Evolutionary conservation across 2,797 vertebrate species (phyloP), one percentile per base, ranked within the genome.

Genomic region (Leucoraja ocellata): DNA sequence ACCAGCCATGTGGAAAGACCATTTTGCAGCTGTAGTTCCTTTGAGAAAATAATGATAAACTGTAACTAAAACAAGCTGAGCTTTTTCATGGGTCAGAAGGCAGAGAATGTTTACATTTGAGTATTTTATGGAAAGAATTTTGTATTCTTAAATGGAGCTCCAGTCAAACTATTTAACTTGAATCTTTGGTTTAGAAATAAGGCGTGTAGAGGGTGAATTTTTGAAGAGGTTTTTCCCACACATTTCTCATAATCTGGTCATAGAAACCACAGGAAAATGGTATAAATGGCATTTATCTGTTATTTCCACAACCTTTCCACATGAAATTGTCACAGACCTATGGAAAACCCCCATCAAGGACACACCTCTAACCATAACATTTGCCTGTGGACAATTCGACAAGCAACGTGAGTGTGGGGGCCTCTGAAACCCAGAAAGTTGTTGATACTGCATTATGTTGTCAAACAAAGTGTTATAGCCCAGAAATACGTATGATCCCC

Each of bases 391-490:
- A 32, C 84, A 32, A 28, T 36, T 68, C 16, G 1, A 88, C n/a
- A 13, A 65, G 84, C 63, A 68, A 65, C 28, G n/a, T 10, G 84
- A 65, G n/a, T 10, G 32, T 32, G 84, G 16, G 25, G 63, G 14
- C 63, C 65, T 6, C n/a, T 36, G 61, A 88, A 65, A 68, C 61
- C 32, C n/a, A 28, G 21, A 68, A 36, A 2, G 58, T 88, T 36
- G 61, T 65, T 65, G 32, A 88, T 88, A 68, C 16, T 96, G 96
- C 96, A 96, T 97, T 96, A 96, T 96, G 93, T 95, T 97, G 96
- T 97, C 96, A 96, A 95, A 93, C 94, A 95, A 95, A 95, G 94
- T 96, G 96, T 97, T 96, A 96, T 94, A 95, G 95, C 96, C 94
- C 96, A 97, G 96, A 96, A 95, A 95, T 95, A 95, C 93, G 94